Evolutionary conservation across 2,113 vertebrate genomes (phyloP).

Genomic region (Hippocampus guttulatus): DNA sequence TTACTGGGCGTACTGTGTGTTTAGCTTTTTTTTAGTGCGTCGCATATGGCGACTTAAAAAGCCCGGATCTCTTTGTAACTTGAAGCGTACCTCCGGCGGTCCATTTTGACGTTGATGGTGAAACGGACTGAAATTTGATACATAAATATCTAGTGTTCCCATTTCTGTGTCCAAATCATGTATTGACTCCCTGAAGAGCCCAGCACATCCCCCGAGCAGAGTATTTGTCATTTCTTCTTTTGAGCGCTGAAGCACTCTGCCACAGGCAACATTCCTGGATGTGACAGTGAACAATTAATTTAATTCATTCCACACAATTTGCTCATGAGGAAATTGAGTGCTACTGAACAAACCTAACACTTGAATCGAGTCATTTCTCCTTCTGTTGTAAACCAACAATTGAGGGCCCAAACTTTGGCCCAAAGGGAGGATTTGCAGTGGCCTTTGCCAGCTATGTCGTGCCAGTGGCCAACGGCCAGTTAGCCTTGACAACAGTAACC

Average conservation of each 20-base stretch:
- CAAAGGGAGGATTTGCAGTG: not conserved
- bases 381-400: not conserved
- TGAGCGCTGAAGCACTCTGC: not conserved
- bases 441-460: not conserved
- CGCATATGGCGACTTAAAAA: not conserved
- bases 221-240: not conserved
- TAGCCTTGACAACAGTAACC: not conserved
- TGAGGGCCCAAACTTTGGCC: not conserved
- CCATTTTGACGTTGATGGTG: too few species aligned
- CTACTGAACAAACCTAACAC: not conserved
- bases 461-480: not conserved
- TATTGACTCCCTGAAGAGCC: not conserved
- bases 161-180: too few species aligned
- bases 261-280: not conserved
- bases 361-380: not conserved
- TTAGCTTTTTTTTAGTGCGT: not conserved
- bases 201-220: not conserved
- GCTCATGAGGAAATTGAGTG: not conserved
- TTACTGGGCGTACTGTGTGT: not conserved
- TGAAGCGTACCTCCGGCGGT: too few species aligned
- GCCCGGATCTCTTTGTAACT: too few species aligned
- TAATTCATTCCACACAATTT: not conserved
- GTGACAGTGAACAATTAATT: not conserved
- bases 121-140: too few species aligned
- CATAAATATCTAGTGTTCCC: too few species aligned